A percentile compares a stretch with the other conserved stretches of the same genome.
phyloP scores from a whole-genome alignment of 2,888 invertebrate genomes.

The Zonitis immaculata region DNA sequence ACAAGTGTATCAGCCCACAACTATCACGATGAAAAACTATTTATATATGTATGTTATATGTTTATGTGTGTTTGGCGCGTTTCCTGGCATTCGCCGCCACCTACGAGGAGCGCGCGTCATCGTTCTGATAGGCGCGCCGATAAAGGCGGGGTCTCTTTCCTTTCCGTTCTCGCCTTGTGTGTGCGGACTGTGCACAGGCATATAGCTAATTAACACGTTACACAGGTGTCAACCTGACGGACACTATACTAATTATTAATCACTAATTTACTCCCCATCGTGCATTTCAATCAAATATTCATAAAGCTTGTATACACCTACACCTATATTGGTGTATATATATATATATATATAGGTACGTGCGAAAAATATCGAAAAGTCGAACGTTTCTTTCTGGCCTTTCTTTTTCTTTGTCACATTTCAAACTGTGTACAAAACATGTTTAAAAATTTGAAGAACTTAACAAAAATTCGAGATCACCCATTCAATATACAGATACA shows the following conservation, averaged over 20 bases:
- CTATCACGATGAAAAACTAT: neutral
- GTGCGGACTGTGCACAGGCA: conserved; percentile 18
- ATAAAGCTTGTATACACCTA: no score
- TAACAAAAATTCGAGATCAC: no score
- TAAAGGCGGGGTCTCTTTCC: conserved; percentile 12
- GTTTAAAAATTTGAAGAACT: no score
- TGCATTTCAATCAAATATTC: conserved; percentile 21
- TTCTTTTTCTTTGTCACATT: no score
- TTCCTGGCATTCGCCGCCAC: conserved; percentile 20
- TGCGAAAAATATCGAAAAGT: no score
- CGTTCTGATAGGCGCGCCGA: conserved; percentile 25
- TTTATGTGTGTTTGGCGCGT: conserved; percentile 1
- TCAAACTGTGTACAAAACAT: no score
- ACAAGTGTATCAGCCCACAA: neutral
- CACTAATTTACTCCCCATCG: conserved; percentile 23
- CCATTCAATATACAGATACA: no score
- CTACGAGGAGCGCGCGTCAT: conserved; percentile 26
- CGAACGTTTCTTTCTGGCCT: no score
- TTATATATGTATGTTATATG: conserved; percentile 21
- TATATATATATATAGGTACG: no score
- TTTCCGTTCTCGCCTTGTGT: conserved; percentile 9
- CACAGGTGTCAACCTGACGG: conserved; percentile 37
- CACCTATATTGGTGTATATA: no score
- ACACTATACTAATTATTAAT: conserved; percentile 28
- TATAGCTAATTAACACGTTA: conserved; percentile 37